phyloP scores from a whole-genome alignment of 2,797 vertebrate genomes.

The Urophycis tenuis region DNA sequence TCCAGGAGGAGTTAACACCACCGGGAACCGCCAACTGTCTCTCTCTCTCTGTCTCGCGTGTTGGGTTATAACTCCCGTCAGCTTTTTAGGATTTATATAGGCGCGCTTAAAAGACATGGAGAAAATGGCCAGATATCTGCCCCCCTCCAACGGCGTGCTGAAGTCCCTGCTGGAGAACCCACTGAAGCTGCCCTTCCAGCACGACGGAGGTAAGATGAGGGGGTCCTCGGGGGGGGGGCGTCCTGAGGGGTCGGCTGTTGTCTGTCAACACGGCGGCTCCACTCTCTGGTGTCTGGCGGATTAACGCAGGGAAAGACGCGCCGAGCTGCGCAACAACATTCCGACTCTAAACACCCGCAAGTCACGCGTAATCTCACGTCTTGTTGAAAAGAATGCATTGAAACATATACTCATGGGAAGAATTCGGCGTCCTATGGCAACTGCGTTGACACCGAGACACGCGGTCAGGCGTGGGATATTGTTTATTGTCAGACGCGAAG shows the following conservation, averaged over 20 bases:
- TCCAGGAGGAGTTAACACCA: not conserved
- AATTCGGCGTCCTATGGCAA: too few relatives aligned
- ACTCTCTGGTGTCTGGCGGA: too few relatives aligned
- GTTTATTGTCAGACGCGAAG: too few relatives aligned
- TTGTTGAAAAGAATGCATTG: not conserved
- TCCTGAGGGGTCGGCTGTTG: too few relatives aligned
- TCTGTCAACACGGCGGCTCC: not conserved
- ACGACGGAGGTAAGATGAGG: conserved; percentile 90
- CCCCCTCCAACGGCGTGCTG: conserved; percentile 88
- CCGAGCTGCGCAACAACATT: too few relatives aligned
- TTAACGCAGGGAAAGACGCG: too few relatives aligned
- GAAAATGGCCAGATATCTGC: conserved; percentile 87
- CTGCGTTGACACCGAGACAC: too few relatives aligned
- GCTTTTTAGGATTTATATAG: not conserved
- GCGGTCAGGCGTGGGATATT: too few relatives aligned
- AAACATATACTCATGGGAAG: too few relatives aligned
- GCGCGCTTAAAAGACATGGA: conserved; percentile 53
- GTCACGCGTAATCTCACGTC: not conserved
- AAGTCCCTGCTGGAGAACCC: conserved; percentile 97
- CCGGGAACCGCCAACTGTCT: not conserved
- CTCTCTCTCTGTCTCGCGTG: not conserved
- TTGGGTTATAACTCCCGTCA: not conserved
- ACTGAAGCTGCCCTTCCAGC: conserved; percentile 88
- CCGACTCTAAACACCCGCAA: not conserved
- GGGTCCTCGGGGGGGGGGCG: not conserved